These are phyloP conservation scores for Microtus pennsylvanicus DNA, from an alignment of 2,113 vertebrate species.

Conservation along the genomic window DNA sequence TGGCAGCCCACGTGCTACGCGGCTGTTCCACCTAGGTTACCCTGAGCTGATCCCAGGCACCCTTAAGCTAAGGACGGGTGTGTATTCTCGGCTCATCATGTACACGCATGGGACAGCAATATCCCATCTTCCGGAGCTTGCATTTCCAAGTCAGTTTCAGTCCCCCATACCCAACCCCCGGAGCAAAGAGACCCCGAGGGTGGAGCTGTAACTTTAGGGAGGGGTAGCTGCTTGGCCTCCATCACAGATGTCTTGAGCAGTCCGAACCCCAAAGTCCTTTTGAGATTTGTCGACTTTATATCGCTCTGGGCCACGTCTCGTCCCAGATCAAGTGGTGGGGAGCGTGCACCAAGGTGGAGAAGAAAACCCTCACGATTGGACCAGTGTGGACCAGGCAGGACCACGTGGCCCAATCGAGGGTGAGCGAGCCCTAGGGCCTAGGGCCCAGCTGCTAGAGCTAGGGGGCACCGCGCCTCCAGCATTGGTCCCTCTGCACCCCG, in stretches of 20 bases:
- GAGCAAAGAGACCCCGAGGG: neutral
- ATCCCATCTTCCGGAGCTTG: neutral
- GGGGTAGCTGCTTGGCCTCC: neutral
- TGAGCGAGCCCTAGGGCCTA: neutral
- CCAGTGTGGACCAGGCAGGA: neutral
- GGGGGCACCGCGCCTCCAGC: neutral
- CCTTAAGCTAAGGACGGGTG: neutral
- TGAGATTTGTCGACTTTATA: neutral
- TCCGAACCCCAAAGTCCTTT: neutral
- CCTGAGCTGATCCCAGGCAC: neutral
- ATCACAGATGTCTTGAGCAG: neutral
- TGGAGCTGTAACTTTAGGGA: neutral
- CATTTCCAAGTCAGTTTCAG: neutral
- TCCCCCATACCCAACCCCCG: neutral
- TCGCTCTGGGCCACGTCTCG: neutral
- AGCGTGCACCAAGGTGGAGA: conserved; percentile 64
- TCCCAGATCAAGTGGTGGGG: neutral
- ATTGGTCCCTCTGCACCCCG: neutral
- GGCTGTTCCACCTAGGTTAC: neutral
- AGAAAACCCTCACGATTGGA: neutral
- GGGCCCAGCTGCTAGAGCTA: neutral
- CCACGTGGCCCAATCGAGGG: conserved; percentile 31
- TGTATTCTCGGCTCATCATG: neutral
- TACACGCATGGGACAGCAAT: neutral
- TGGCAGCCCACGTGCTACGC: conserved; percentile 14